Evolutionary conservation across 2,113 vertebrate species (phyloP).

Genomic region (Egretta garzetta): DNA sequence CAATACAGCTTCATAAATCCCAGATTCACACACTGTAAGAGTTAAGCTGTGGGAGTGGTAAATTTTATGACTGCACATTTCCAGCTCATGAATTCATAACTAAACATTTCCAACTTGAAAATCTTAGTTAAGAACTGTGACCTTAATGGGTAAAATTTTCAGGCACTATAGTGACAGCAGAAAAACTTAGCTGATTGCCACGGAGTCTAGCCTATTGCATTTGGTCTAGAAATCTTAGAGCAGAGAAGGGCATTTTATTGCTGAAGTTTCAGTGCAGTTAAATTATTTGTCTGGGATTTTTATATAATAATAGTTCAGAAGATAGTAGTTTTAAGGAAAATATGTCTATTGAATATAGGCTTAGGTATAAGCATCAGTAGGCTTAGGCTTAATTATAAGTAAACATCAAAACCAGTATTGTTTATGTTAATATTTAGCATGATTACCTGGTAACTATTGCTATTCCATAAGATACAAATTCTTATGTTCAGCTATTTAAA

Average conservation of each 20-base stretch:
- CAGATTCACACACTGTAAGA: neutral
- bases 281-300: neutral
- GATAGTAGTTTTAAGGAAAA: neutral
- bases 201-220: neutral
- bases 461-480: neutral
- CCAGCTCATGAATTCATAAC: slow-evolving; percentile 48
- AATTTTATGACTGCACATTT: slow-evolving; percentile 30
- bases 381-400: neutral
- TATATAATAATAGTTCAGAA: neutral
- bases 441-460: neutral
- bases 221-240: neutral
- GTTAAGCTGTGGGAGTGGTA: neutral
- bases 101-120: slow-evolving; percentile 24
- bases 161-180: neutral
- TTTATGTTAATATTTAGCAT: neutral
- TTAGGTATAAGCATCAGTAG: neutral
- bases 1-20: neutral
- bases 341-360: neutral
- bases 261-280: neutral
- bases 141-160: neutral
- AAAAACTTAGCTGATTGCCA: neutral
- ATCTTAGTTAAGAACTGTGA: slow-evolving; percentile 36
- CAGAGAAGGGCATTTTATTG: neutral
- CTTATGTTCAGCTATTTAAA: neutral
- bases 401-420: neutral